These are phyloP conservation scores for Halocynthia aurantium DNA, from an alignment of 23 tunicate genomes.

Conservation along the genomic window DNA sequence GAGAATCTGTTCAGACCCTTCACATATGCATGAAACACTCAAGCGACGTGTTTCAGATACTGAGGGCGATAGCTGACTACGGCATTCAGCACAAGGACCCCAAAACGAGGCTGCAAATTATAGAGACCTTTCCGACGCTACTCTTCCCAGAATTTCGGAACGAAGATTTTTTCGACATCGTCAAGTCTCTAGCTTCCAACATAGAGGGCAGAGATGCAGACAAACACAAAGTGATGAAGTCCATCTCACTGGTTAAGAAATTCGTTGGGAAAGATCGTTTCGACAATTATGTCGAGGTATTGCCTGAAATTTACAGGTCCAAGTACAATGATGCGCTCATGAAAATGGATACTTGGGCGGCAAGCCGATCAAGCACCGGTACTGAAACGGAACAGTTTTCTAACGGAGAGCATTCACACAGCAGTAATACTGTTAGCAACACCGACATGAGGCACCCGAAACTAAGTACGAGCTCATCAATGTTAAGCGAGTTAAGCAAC, in stretches of 20 bases:
- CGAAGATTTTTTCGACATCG: slow-evolving; percentile 88
- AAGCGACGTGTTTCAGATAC: slow-evolving; percentile 34
- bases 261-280: slow-evolving; percentile 52
- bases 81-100: slow-evolving; percentile 54
- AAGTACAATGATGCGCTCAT: slow-evolving; percentile 11
- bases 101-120: slow-evolving; percentile 35
- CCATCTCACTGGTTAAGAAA: slow-evolving; percentile 25
- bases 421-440: neutral
- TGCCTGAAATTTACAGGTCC: slow-evolving; percentile 43
- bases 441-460: neutral
- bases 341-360: neutral
- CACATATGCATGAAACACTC: slow-evolving; percentile 88
- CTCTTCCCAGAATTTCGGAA: slow-evolving; percentile 75
- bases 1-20: slow-evolving; percentile 78
- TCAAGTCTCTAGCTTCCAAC: slow-evolving; percentile 44
- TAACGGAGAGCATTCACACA: slow-evolving; percentile 1
- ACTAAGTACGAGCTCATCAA: no score
- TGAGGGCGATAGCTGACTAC: slow-evolving; percentile 49
- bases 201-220: slow-evolving; percentile 42
- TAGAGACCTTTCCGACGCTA: slow-evolving; percentile 65
- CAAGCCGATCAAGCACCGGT: slow-evolving; percentile 7
- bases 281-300: slow-evolving; percentile 28
- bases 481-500: no score
- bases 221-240: slow-evolving; percentile 12
- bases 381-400: neutral